Conservation (phyloP, 1,140 invertebrate species). For the Aporrectodea caliginosa region DNA sequence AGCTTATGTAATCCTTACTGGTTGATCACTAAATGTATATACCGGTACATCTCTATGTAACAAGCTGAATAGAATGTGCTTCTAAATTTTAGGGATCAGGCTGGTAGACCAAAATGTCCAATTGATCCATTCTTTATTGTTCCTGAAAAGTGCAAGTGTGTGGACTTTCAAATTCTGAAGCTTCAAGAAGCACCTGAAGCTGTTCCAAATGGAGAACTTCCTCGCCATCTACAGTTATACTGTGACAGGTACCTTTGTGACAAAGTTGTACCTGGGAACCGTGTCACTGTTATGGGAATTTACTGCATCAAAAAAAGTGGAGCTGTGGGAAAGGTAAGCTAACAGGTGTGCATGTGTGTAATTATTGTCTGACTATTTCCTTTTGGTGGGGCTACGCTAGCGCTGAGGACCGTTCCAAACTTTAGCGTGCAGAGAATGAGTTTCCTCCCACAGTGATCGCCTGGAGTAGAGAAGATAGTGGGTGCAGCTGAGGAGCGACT, state of each 20-base stretch:
- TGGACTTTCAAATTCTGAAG: conserved; percentile 84
- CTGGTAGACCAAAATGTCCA: conserved; percentile 74
- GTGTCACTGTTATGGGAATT: conserved; percentile 88
- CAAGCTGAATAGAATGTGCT: too few species aligned
- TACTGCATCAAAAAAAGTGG: conserved; percentile 92
- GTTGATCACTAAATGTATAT: too few species aligned
- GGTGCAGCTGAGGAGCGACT: too few species aligned
- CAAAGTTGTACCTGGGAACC: conserved; percentile 90
- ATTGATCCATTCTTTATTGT: conserved; percentile 96
- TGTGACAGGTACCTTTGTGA: conserved; percentile 94
- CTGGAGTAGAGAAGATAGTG: too few species aligned
- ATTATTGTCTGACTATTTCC: too few species aligned
- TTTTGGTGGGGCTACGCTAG: too few species aligned
- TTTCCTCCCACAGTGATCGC: too few species aligned
- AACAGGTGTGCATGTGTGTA: too few species aligned
- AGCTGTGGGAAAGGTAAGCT: conserved; percentile 59
- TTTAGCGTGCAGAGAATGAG: too few species aligned
- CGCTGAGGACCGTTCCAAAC: too few species aligned
- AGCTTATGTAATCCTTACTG: too few species aligned
- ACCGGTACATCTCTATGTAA: too few species aligned
- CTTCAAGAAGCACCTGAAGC: conserved; percentile 94
- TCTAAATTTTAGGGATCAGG: conserved; percentile 73
- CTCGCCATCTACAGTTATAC: conserved; percentile 90
- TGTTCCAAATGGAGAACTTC: conserved; percentile 97
- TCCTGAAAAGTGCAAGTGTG: conserved; percentile 94